These are phyloP conservation scores for Mythimna lalbum DNA, from an alignment of 2,888 invertebrate species.

Conservation along the genomic window DNA sequence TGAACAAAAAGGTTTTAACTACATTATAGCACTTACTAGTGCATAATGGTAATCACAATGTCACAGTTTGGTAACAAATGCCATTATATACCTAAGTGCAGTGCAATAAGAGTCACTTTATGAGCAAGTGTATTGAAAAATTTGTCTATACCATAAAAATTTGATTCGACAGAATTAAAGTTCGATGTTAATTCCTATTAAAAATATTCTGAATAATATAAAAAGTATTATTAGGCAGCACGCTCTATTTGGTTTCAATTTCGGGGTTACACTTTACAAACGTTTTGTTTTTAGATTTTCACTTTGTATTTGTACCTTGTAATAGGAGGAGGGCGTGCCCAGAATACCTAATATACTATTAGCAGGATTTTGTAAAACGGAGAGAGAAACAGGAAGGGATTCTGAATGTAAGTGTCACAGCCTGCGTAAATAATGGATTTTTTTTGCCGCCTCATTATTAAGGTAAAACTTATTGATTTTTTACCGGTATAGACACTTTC, in stretches of 20 bases:
- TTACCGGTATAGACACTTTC: neutral
- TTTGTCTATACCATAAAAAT: slow-evolving; percentile 21
- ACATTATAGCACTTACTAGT: too few relatives aligned
- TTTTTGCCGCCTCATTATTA: slow-evolving; percentile 36
- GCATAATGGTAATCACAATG: too few relatives aligned
- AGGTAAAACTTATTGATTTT: slow-evolving; percentile 38
- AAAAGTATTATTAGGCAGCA: slow-evolving; percentile 66
- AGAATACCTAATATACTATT: slow-evolving; percentile 77
- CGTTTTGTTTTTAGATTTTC: slow-evolving; percentile 82
- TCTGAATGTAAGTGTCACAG: slow-evolving; percentile 51
- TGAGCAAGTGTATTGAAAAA: too few relatives aligned
- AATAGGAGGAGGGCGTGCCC: slow-evolving; percentile 80
- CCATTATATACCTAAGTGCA: too few relatives aligned
- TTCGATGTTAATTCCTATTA: neutral
- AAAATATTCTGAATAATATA: slow-evolving; percentile 43
- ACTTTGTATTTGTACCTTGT: slow-evolving; percentile 85
- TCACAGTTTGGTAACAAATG: too few relatives aligned
- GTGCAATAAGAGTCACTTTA: too few relatives aligned
- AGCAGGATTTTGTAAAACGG: slow-evolving; percentile 64
- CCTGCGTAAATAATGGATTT: slow-evolving; percentile 34
- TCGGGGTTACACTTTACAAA: slow-evolving; percentile 71
- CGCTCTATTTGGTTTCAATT: slow-evolving; percentile 78
- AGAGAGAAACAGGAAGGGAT: slow-evolving; percentile 56
- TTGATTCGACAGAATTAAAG: slow-evolving; percentile 19
- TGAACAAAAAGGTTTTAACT: too few relatives aligned